Evolutionary conservation across 2,113 vertebrate species (phyloP).

Genomic region (Tenrec ecaudatus): DNA sequence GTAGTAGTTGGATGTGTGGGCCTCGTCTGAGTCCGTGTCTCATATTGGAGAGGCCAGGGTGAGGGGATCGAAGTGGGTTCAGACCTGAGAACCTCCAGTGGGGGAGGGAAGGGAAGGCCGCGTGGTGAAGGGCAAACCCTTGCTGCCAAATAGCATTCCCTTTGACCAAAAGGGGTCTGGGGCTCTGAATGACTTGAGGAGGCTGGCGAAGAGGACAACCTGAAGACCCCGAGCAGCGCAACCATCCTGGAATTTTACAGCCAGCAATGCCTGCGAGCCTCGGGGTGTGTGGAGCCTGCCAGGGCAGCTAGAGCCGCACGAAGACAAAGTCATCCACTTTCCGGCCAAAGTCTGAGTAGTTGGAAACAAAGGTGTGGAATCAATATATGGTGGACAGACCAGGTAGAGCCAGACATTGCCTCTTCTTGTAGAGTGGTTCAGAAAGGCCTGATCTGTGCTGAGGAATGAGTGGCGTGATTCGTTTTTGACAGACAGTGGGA

Average conservation of each 20-base stretch:
- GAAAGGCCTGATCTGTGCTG: background rate
- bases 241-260: background rate
- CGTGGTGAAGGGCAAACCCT: background rate
- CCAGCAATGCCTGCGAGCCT: background rate
- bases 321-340: background rate
- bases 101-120: background rate
- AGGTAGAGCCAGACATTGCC: background rate
- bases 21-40: background rate
- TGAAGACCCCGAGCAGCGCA: background rate
- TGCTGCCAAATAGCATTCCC: background rate
- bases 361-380: background rate
- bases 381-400: no score
- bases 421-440: background rate
- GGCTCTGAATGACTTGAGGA: background rate
- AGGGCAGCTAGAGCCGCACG: background rate
- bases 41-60: background rate
- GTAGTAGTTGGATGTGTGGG: background rate
- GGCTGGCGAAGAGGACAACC: background rate
- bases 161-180: background rate
- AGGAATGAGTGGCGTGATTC: background rate
- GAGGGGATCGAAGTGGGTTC: background rate
- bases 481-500: background rate
- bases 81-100: background rate
- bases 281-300: background rate
- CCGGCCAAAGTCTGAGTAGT: background rate